Evolutionary conservation across 2,113 vertebrate genomes (phyloP).

Genomic region (Macrotus californicus): DNA sequence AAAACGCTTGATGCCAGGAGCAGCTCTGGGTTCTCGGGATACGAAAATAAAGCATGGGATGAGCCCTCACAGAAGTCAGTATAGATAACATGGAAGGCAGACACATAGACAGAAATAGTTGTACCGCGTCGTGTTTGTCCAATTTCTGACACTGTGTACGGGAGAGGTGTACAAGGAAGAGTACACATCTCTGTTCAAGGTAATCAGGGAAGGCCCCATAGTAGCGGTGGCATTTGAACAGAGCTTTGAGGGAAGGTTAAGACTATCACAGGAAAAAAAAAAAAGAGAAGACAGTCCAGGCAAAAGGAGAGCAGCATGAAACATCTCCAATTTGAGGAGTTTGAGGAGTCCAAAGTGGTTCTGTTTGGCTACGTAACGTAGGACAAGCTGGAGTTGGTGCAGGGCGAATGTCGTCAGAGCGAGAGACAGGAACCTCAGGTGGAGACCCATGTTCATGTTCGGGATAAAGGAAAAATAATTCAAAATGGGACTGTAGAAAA

Average conservation of each 20-base stretch:
- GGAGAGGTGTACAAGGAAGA: neutral
- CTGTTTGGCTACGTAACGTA: neutral
- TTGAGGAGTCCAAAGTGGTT: neutral
- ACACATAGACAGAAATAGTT: neutral
- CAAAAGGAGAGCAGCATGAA: neutral
- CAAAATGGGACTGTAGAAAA: neutral
- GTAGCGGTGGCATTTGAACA: neutral
- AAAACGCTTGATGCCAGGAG: neutral
- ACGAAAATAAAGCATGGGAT: neutral
- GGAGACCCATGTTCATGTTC: neutral
- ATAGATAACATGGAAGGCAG: neutral
- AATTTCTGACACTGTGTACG: neutral
- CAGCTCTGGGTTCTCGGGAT: neutral
- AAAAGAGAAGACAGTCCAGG: neutral
- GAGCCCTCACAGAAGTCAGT: neutral
- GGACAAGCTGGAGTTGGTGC: neutral
- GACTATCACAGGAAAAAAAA: neutral
- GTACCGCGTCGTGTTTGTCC: no score
- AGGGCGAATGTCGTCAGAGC: neutral
- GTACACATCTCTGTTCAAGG: neutral
- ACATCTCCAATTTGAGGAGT: neutral
- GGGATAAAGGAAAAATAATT: neutral
- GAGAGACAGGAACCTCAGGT: neutral
- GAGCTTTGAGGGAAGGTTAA: neutral
- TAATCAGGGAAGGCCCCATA: neutral